These are phyloP conservation scores for Raja brachyura DNA, from an alignment of 2,113 vertebrate genomes.

Conservation along the genomic window DNA sequence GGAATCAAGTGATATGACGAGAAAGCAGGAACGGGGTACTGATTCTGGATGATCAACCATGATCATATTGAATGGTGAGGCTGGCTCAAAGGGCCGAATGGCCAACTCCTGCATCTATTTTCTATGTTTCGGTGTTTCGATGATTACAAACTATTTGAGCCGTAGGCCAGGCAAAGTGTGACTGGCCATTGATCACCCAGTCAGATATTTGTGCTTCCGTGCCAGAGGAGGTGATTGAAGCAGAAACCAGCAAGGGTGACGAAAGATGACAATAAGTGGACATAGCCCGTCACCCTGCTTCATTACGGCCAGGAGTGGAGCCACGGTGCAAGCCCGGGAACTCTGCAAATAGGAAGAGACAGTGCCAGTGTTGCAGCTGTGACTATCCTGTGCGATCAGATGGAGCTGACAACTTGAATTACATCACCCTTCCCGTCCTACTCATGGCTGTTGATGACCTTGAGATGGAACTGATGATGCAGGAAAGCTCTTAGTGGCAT, in stretches of 20 bases:
- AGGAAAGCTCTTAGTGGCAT: background rate
- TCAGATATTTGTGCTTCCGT: background rate
- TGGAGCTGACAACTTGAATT: conserved; percentile 10
- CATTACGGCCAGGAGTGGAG: background rate
- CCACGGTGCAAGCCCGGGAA: background rate
- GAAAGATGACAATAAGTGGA: background rate
- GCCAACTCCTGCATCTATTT: no score
- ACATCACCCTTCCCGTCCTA: background rate
- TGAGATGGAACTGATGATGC: background rate
- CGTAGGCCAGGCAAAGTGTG: background rate
- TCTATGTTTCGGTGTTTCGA: no score
- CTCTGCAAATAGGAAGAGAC: background rate
- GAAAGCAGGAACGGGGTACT: no score
- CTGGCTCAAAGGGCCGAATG: no score
- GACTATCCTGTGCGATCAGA: background rate
- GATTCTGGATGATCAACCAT: no score
- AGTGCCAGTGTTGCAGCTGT: no score
- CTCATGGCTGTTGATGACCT: background rate
- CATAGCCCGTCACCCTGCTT: background rate
- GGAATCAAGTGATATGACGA: no score
- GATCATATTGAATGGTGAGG: no score
- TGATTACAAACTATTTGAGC: background rate
- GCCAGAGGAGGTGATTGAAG: background rate
- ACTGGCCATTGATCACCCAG: background rate
- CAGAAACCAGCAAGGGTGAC: background rate